Evolutionary conservation across 1,140 invertebrate genomes (phyloP).

Genomic region (Drosophila tristis): DNA sequence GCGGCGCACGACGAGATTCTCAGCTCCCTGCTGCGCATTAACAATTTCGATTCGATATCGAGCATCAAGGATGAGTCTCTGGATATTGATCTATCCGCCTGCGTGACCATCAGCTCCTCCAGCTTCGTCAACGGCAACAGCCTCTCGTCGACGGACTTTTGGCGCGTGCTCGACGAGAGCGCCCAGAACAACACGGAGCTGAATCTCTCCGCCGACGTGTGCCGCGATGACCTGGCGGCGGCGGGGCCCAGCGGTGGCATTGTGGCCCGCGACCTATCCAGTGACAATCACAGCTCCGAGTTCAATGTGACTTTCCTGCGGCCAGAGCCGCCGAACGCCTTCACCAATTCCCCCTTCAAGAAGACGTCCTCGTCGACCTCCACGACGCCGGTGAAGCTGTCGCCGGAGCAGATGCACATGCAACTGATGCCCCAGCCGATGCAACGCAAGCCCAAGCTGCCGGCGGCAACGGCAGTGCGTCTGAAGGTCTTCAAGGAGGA

Average conservation of each 20-base stretch:
- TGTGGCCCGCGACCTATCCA: conserved; percentile 16
- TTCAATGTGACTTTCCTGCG: conserved; percentile 69
- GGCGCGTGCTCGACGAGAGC: conserved; percentile 78
- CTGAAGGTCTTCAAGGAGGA: conserved; percentile 71
- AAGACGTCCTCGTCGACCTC: conserved; percentile 42
- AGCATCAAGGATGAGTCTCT: conserved; percentile 82
- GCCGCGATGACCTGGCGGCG: conserved; percentile 46
- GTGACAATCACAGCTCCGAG: conserved; percentile 63
- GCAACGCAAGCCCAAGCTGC: conserved; percentile 60
- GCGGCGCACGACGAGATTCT: conserved; percentile 80
- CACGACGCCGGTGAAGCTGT: conserved; percentile 42
- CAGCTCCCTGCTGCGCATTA: conserved; percentile 73
- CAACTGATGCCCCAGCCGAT: conserved; percentile 32
- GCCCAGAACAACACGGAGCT: conserved; percentile 75
- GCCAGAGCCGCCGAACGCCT: conserved; percentile 70
- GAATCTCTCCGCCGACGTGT: conserved; percentile 58
- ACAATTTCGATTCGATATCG: conserved; percentile 81
- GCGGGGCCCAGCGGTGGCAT: conserved; percentile 38
- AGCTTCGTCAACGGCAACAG: conserved; percentile 76
- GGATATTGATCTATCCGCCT: conserved; percentile 82
- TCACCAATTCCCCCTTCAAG: conserved; percentile 72
- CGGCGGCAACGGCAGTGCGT: conserved; percentile 60
- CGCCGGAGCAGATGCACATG: conserved; percentile 52
- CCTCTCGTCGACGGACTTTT: conserved; percentile 79
- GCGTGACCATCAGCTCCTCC: conserved; percentile 76